Conservation (phyloP, 2,113 vertebrate genomes). For the Oncorhynchus keta region DNA sequence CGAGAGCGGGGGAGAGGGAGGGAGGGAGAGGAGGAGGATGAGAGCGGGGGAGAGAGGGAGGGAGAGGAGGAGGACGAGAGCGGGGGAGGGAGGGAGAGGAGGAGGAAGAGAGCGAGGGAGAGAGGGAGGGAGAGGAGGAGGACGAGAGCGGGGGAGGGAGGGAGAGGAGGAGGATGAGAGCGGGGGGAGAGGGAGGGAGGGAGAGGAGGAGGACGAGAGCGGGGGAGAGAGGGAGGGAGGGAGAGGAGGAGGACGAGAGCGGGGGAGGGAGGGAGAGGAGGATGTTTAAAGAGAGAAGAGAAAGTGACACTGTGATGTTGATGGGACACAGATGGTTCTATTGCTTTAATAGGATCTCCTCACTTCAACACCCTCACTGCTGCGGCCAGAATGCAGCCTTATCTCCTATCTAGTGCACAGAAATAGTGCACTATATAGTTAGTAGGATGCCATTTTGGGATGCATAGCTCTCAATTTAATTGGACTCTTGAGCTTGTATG, state of each 20-base stretch:
- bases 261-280: not conserved
- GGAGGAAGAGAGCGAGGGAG: not conserved
- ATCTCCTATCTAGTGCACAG: not conserved
- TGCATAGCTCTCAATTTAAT: slow-evolving; percentile 47
- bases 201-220: not conserved
- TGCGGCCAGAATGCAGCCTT: too few relatives aligned
- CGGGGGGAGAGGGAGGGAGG: not conserved
- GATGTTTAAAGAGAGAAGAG: not conserved
- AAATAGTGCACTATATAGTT: too few relatives aligned
- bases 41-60: not conserved
- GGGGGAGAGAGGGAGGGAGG: not conserved
- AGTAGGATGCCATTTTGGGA: slow-evolving; percentile 21
- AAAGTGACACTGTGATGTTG: too few relatives aligned
- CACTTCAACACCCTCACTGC: too few relatives aligned
- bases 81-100: not conserved
- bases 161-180: not conserved
- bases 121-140: too few relatives aligned
- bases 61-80: too few relatives aligned
- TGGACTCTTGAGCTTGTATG: too few relatives aligned
- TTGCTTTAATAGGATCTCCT: too few relatives aligned
- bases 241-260: not conserved
- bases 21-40: too few relatives aligned
- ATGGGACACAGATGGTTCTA: too few relatives aligned
- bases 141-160: too few relatives aligned
- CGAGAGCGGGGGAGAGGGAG: too few relatives aligned